Evolutionary conservation across 2,888 invertebrate genomes (phyloP).

Genomic region (Nemurella pictetii): DNA sequence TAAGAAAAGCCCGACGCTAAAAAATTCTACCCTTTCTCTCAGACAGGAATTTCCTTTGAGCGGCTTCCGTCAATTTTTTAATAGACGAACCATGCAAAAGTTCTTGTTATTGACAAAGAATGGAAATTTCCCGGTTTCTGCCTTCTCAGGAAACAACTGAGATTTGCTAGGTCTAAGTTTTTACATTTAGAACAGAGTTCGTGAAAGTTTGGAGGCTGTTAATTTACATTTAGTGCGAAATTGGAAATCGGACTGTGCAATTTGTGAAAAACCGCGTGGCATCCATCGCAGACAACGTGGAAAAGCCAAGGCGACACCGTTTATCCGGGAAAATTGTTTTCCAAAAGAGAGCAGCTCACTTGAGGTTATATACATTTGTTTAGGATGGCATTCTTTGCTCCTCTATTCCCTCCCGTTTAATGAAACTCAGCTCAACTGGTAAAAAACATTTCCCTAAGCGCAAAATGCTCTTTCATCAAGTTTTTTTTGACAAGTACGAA

Average conservation of each 20-base stretch:
- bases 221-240: neutral
- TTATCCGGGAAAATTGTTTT: neutral
- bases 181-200: neutral
- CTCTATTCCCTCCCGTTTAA: conserved; percentile 6
- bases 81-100: neutral
- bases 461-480: conserved; percentile 19
- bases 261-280: neutral
- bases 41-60: neutral
- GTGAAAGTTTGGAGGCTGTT: neutral
- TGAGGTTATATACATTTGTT: neutral
- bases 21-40: neutral
- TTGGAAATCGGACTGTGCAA: neutral
- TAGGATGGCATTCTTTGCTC: neutral
- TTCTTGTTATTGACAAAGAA: neutral
- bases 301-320: neutral
- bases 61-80: neutral
- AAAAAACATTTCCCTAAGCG: conserved; percentile 19
- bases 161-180: neutral
- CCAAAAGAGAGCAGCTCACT: neutral
- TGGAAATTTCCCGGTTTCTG: neutral
- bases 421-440: conserved; percentile 4
- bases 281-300: too few species aligned
- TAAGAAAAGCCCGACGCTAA: neutral
- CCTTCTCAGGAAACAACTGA: neutral
- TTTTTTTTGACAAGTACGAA: conserved; percentile 1